Conservation (phyloP, 2,888 invertebrate genomes). For the Drosophila siamana region DNA sequence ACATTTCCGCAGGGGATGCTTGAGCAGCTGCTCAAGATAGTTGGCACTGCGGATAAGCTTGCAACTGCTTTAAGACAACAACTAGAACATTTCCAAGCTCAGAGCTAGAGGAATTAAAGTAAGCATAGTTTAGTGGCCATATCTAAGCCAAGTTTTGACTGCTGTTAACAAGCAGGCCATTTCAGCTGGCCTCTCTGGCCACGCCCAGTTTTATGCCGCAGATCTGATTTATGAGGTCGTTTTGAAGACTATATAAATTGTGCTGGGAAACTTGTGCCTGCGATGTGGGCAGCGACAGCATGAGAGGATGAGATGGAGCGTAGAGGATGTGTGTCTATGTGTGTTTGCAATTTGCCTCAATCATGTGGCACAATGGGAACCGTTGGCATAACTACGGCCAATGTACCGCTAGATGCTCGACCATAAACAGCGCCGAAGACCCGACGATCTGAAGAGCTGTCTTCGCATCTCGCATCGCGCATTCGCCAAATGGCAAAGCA, state of each 20-base stretch:
- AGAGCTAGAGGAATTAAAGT: no score
- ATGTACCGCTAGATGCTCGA: conserved; percentile 71
- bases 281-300: not conserved
- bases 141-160: no score
- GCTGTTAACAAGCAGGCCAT: not conserved
- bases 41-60: not conserved
- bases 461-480: conserved; percentile 28
- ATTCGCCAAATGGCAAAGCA: conserved; percentile 68
- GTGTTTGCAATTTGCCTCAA: conserved; percentile 47
- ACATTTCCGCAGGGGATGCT: conserved; percentile 17
- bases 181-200: not conserved
- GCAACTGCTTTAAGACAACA: not conserved
- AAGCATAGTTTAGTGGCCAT: no score
- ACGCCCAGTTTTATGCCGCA: not conserved
- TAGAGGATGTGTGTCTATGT: conserved; percentile 7
- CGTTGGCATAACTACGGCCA: conserved; percentile 59
- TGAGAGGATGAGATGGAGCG: no score
- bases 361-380: conserved; percentile 47
- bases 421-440: conserved; percentile 64
- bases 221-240: not conserved
- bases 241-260: no score
- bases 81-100: not conserved
- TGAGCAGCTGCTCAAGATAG: conserved; percentile 14
- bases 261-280: conserved; percentile 1
- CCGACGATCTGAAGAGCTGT: conserved; percentile 17